Percentiles rank a stretch among this genome's conserved stretches.
Evolutionary conservation across 2,797 vertebrate genomes (phyloP).

Genomic region (Lemur catta): DNA sequence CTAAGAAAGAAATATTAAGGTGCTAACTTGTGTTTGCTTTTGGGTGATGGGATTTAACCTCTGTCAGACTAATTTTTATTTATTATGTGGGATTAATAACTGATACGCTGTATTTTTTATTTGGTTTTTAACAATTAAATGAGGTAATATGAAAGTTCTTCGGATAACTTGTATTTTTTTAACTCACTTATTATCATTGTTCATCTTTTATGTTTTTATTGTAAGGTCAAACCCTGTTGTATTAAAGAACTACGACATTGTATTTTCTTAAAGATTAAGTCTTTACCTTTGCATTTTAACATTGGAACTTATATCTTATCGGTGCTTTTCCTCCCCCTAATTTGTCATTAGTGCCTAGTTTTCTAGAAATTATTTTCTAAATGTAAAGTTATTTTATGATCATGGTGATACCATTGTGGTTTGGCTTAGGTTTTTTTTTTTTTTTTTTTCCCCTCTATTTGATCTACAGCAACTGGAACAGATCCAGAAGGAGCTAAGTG

Average conservation of each 20-base stretch:
- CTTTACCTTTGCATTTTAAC: slow-evolving; percentile 8
- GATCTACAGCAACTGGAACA: slow-evolving; percentile 95
- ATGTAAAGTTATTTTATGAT: slow-evolving; percentile 45
- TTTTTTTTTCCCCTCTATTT: slow-evolving; percentile 54
- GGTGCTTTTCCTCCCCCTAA: not conserved
- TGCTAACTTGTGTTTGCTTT: slow-evolving; percentile 43
- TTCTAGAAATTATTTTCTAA: slow-evolving; percentile 20
- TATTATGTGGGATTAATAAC: not conserved
- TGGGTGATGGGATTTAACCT: not conserved
- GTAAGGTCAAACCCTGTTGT: not conserved
- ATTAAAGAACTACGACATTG: not conserved
- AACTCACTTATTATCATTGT: not conserved
- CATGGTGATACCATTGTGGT: slow-evolving; percentile 54
- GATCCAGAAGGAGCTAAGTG: slow-evolving; percentile 98
- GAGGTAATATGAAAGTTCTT: slow-evolving; percentile 43
- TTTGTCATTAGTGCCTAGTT: not conserved
- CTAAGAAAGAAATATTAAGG: not conserved
- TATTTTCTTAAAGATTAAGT: slow-evolving; percentile 3
- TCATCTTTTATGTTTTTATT: slow-evolving; percentile 37
- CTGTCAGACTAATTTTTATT: slow-evolving; percentile 20
- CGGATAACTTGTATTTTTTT: not conserved
- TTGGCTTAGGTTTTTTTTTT: slow-evolving; percentile 77
- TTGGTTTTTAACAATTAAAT: not conserved
- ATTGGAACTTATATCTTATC: not conserved
- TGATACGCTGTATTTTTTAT: not conserved